phyloP scores from a whole-genome alignment of 2,888 invertebrate species.

The Perdita meconis region DNA sequence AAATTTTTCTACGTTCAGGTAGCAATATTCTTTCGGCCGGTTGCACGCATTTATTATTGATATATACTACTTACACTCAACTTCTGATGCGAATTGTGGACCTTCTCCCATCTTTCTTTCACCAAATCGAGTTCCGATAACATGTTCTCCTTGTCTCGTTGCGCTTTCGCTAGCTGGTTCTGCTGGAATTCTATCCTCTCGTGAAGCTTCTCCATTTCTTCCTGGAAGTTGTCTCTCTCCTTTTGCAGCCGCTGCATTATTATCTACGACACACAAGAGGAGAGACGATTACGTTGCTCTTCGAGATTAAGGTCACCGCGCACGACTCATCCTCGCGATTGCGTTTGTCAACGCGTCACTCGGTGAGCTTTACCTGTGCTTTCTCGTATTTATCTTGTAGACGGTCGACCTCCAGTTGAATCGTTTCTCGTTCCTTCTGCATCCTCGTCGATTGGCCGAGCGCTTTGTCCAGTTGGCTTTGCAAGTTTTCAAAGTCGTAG shows the following conservation, averaged over 20 bases:
- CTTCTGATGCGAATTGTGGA: slow-evolving; percentile 93
- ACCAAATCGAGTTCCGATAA: slow-evolving; percentile 94
- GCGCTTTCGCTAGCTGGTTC: slow-evolving; percentile 92
- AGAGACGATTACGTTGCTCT: too few species aligned
- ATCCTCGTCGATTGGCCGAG: slow-evolving; percentile 93
- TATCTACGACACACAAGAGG: slow-evolving; percentile 84
- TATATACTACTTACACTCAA: slow-evolving; percentile 87
- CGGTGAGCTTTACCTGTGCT: slow-evolving; percentile 89
- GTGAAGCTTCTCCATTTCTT: slow-evolving; percentile 92
- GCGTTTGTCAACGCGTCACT: not conserved
- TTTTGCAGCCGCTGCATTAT: slow-evolving; percentile 93
- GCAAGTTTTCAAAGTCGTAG: slow-evolving; percentile 95
- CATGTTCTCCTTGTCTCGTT: slow-evolving; percentile 93
- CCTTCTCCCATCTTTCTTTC: slow-evolving; percentile 95
- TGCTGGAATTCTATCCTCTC: slow-evolving; percentile 93
- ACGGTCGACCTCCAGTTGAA: slow-evolving; percentile 93
- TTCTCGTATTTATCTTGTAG: slow-evolving; percentile 95
- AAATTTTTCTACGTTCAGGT: too few species aligned
- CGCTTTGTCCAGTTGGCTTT: slow-evolving; percentile 96
- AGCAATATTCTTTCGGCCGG: too few species aligned
- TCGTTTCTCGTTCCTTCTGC: slow-evolving; percentile 95
- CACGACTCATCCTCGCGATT: too few species aligned
- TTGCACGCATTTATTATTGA: not conserved
- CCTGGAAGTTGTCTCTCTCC: slow-evolving; percentile 93
- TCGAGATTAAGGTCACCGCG: too few species aligned